Conservation (phyloP, 2,888 invertebrate species). For the Machimus atricapillus region DNA sequence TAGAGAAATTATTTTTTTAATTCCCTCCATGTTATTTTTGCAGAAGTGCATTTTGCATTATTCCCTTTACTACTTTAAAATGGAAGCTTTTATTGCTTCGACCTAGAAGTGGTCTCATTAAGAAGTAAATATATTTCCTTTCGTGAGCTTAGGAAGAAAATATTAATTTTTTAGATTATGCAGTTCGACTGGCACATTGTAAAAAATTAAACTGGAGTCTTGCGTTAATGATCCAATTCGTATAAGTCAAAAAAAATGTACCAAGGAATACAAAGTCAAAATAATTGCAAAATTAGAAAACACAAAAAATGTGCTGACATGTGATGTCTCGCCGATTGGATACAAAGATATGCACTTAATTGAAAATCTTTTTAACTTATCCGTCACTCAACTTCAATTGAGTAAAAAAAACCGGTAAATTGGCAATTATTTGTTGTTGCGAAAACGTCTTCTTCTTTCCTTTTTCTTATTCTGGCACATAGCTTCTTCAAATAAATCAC, state of each 20-base stretch:
- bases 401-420: slow-evolving; percentile 4
- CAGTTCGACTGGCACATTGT: background rate
- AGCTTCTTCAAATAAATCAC: slow-evolving; percentile 4
- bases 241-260: background rate
- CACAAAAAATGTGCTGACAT: background rate
- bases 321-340: background rate
- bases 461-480: slow-evolving; percentile 13
- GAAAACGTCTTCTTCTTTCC: background rate
- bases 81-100: background rate
- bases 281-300: background rate
- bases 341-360: background rate
- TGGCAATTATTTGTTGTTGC: background rate
- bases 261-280: background rate
- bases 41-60: background rate
- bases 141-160: background rate
- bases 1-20: background rate
- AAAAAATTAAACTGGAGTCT: background rate
- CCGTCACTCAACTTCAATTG: background rate
- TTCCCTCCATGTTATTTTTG: background rate
- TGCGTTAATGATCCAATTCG: background rate
- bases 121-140: background rate
- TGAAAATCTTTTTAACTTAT: background rate
- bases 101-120: background rate
- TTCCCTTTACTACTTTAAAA: background rate
- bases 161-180: background rate